phyloP scores from a whole-genome alignment of 2,797 vertebrate genomes.

The Chaetodon trifasciatus region DNA sequence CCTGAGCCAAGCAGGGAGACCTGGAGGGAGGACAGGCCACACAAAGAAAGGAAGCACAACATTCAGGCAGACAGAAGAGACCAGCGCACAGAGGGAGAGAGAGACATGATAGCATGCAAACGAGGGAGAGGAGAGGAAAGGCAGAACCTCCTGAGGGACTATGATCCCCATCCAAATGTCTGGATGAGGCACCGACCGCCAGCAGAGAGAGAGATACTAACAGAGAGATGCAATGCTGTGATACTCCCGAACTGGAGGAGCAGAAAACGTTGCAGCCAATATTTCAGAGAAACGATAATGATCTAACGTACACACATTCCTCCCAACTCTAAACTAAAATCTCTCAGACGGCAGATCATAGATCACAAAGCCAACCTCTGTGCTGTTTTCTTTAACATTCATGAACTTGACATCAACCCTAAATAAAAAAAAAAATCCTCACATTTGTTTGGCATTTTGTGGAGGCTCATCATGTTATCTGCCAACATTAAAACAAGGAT shows the following conservation, averaged over 20 bases:
- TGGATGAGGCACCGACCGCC: too few species aligned
- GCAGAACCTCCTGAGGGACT: too few species aligned
- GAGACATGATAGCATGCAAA: too few species aligned
- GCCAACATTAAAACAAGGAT: background rate
- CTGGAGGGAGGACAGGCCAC: too few species aligned
- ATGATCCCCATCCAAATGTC: too few species aligned
- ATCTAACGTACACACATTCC: background rate
- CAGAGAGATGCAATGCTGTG: background rate
- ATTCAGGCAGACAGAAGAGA: too few species aligned
- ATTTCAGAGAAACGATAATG: background rate
- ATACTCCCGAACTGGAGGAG: background rate
- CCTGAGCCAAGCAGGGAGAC: too few species aligned
- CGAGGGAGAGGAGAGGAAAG: too few species aligned
- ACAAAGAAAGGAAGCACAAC: too few species aligned
- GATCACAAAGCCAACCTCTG: background rate
- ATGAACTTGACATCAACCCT: background rate
- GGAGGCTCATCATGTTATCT: background rate
- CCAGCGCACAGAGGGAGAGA: too few species aligned
- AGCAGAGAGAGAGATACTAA: background rate
- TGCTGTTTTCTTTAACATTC: background rate
- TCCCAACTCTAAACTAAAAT: background rate
- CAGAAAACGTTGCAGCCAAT: background rate
- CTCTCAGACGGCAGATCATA: background rate
- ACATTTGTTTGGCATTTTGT: background rate
- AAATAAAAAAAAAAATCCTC: background rate